Percentiles rank a stretch among this genome's conserved stretches.
phyloP scores from a whole-genome alignment of 2,797 vertebrate species.

The Oryzias sinensis region DNA sequence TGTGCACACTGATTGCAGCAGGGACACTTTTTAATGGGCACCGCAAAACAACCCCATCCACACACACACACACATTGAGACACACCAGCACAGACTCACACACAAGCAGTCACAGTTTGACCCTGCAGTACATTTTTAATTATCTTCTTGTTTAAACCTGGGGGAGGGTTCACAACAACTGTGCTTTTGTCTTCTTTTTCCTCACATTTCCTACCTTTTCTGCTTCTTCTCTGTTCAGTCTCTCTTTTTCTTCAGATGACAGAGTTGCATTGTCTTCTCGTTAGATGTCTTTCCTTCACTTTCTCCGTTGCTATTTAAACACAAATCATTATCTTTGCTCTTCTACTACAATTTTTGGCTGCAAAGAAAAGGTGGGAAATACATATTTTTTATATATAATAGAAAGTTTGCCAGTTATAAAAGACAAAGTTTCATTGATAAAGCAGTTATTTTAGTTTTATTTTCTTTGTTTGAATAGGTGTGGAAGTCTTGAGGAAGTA shows the following conservation, averaged over 20 bases:
- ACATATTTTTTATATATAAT: neutral
- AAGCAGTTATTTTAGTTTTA: too few relatives aligned
- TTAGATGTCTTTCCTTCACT: conserved; percentile 30
- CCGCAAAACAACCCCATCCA: conserved; percentile 20
- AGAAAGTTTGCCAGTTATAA: too few relatives aligned
- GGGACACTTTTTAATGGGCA: conserved; percentile 71
- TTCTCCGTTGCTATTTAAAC: conserved; percentile 51
- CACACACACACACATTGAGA: conserved; percentile 9
- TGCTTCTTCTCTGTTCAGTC: neutral
- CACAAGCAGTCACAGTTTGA: conserved; percentile 37
- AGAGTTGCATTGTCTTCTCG: neutral
- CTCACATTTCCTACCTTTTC: neutral
- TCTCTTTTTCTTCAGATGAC: neutral
- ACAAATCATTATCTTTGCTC: conserved; percentile 35
- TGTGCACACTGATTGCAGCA: conserved; percentile 64
- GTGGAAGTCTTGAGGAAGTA: too few relatives aligned
- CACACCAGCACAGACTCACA: conserved; percentile 7
- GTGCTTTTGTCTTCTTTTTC: conserved; percentile 22
- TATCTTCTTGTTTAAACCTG: conserved; percentile 65
- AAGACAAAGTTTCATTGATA: too few relatives aligned
- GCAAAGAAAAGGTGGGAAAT: conserved; percentile 18
- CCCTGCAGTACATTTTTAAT: conserved; percentile 68
- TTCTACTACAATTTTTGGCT: conserved; percentile 28
- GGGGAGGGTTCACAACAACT: conserved; percentile 52
- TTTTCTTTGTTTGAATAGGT: too few relatives aligned